These are phyloP conservation scores for Pseudopipra pipra DNA, from an alignment of 2,113 vertebrate genomes.

Conservation along the genomic window DNA sequence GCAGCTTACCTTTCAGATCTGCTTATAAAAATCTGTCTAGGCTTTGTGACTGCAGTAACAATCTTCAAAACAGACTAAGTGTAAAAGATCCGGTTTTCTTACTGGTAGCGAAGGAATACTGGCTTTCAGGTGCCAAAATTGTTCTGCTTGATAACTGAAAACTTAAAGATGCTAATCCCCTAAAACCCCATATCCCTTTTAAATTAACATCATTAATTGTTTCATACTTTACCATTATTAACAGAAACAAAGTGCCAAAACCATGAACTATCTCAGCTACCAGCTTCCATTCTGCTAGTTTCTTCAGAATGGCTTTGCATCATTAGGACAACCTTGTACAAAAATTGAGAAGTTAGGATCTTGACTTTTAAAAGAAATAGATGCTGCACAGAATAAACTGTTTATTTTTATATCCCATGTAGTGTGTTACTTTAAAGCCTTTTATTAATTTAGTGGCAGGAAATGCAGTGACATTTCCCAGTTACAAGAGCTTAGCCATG, in stretches of 20 bases:
- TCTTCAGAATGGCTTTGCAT: background rate
- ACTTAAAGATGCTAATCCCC: background rate
- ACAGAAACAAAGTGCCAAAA: background rate
- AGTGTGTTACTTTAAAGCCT: background rate
- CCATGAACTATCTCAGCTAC: background rate
- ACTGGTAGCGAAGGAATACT: background rate
- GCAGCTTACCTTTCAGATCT: background rate
- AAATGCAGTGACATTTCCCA: background rate
- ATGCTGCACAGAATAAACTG: slow-evolving; percentile 1
- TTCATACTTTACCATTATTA: background rate
- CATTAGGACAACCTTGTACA: background rate
- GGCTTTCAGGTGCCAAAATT: background rate
- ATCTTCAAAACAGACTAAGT: background rate
- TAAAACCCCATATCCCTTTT: background rate
- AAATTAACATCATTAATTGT: background rate
- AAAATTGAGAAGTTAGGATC: background rate
- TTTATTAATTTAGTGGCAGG: background rate
- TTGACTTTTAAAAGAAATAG: background rate
- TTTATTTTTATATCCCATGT: background rate
- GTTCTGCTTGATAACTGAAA: background rate
- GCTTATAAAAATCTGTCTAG: background rate
- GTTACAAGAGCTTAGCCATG: background rate
- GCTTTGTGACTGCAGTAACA: background rate
- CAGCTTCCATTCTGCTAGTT: background rate
- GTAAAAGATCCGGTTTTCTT: background rate